A percentile compares a stretch with the other conserved stretches of the same genome.
Conservation (phyloP, 2,113 vertebrate genomes). For the Myxocyprinus asiaticus region DNA sequence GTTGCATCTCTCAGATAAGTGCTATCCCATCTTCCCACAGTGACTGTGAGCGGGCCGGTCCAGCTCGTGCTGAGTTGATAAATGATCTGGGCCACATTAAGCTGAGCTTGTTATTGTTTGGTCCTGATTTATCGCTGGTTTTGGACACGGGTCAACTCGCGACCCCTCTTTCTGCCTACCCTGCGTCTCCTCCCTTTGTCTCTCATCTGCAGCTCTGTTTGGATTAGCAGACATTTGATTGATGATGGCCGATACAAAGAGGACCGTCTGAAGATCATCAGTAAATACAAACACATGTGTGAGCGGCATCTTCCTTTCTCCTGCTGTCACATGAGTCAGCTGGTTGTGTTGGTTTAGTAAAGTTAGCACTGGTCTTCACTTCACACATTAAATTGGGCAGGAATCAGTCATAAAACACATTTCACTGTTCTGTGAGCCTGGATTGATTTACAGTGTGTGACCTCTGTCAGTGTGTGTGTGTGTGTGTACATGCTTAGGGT, state of each 20-base stretch:
- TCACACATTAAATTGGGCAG: conserved; percentile 11
- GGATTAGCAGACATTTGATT: conserved; percentile 48
- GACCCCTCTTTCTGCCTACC: conserved; percentile 34
- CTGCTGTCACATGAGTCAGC: background rate
- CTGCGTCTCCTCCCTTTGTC: conserved; percentile 42
- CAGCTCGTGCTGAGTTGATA: conserved; percentile 51
- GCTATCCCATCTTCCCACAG: conserved; percentile 28
- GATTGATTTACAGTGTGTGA: conserved; percentile 25
- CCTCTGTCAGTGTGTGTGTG: conserved; percentile 1
- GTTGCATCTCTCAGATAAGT: conserved; percentile 39
- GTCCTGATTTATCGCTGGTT: conserved; percentile 75
- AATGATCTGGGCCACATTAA: conserved; percentile 65
- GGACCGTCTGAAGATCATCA: conserved; percentile 42
- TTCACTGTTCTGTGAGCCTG: conserved; percentile 4
- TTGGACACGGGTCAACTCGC: conserved; percentile 66
- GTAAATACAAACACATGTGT: conserved; percentile 56
- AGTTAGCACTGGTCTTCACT: background rate
- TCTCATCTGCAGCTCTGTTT: conserved; percentile 54
- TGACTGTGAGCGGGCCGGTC: conserved; percentile 25
- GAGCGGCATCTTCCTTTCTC: too few relatives aligned
- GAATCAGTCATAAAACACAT: conserved; percentile 19
- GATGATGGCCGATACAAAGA: conserved; percentile 50
- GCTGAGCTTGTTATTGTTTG: conserved; percentile 75
- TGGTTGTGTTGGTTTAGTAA: conserved; percentile 29
- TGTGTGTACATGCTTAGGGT: background rate